These are phyloP conservation scores for Telenomus remus DNA, from an alignment of 1,140 invertebrate genomes.

Conservation along the genomic window DNA sequence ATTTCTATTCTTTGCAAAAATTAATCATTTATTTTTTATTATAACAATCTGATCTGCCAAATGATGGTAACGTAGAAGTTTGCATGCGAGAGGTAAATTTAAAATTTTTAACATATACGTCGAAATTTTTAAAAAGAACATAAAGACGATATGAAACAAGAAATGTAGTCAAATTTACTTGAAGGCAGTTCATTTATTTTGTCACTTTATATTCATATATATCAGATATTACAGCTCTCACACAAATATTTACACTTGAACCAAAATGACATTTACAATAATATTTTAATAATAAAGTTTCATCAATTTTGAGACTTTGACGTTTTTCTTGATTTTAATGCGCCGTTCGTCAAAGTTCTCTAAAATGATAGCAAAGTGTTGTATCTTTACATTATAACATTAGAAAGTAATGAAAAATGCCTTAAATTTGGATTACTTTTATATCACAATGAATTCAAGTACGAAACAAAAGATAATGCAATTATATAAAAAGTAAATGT, in stretches of 20 bases:
- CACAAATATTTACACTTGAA: slow-evolving; percentile 70
- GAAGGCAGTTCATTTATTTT: slow-evolving; percentile 62
- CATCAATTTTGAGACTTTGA: slow-evolving; percentile 24
- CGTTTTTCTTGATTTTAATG: slow-evolving; percentile 48
- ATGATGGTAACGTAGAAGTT: background rate
- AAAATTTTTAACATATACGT: no score
- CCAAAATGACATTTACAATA: slow-evolving; percentile 68
- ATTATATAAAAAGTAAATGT: background rate
- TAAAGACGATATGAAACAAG: no score
- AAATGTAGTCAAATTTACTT: slow-evolving; percentile 17
- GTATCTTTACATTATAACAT: no score
- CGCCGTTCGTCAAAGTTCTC: slow-evolving; percentile 46
- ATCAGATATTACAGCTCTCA: slow-evolving; percentile 63
- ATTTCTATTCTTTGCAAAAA: no score
- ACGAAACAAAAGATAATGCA: background rate
- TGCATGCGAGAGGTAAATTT: no score
- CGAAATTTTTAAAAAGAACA: no score
- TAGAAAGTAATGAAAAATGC: no score
- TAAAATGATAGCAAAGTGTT: slow-evolving; percentile 29
- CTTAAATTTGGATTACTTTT: no score
- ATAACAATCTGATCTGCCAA: no score
- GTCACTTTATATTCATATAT: slow-evolving; percentile 36
- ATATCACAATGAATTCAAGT: slow-evolving; percentile 9
- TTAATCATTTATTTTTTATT: no score
- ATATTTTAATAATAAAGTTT: slow-evolving; percentile 47